Base-by-base conservation (phyloP, 1,140 invertebrate genomes). In the Carcinoscorpius rotundicauda region DNA sequence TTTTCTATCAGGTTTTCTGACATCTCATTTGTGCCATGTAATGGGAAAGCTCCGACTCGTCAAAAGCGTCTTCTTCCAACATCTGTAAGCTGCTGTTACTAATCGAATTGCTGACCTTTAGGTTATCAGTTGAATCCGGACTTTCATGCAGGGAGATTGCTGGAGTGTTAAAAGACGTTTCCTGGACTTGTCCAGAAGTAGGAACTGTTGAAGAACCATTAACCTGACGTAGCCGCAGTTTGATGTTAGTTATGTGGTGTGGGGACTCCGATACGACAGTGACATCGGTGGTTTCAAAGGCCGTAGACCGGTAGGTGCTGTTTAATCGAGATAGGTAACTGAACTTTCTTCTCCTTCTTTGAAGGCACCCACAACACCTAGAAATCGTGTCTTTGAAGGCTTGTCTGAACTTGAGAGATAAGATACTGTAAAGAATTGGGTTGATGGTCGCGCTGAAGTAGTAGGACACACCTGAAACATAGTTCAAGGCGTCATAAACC, bases 401-500 rank as follows among this genome's bases (percentile, higher is more conserved):
- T 68, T 87, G 83, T 61, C 88, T 79, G 74, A 89, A 91, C 73
- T 89, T 89, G 72, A 87, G 83, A 48, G 87, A 89, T 87, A 91
- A 89, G 67, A 90, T 85, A 48, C 68, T 69, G 65, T 91, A 91
- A 0, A 89, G 78, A 64, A 91, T 81, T 0, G 88, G 88, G 76
- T 91, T 91, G 70, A 89, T 86, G 64, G 87, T 87, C 5, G 88
- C 87, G 51, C 87, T 89, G 63, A 90, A 74, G 77, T 88, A 91
- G 75, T 89, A 91, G 51, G 89, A 80, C 6, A 89, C 80, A 1
- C 88, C 88, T 3, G 87, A 88, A 49, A 88, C 76, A 72, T 88
- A 86, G 55, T 71, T 73, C 50, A 93, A 80, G 79, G 85, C 86
- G 72, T 87, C 86, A 75, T 91, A 90, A 65, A 89, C 79, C 65